These are phyloP conservation scores for Hyposoter didymator DNA, from an alignment of 2,888 invertebrate genomes.

Conservation along the genomic window DNA sequence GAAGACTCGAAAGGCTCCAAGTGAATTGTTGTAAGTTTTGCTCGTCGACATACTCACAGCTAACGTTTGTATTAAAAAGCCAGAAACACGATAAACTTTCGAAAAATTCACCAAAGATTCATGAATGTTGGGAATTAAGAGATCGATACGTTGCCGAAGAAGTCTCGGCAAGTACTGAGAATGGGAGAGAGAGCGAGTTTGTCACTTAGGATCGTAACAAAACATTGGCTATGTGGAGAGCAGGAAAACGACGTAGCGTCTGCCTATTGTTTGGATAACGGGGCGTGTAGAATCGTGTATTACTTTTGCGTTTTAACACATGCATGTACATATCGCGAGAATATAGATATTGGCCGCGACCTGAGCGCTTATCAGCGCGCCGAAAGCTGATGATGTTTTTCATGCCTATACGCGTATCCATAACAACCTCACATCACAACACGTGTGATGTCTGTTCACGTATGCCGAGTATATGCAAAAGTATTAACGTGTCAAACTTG, in stretches of 20 bases:
- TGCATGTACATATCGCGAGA: slow-evolving; percentile 11
- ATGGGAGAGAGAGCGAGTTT: slow-evolving; percentile 61
- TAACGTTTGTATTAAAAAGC: slow-evolving; percentile 15
- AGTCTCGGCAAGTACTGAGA: slow-evolving; percentile 75
- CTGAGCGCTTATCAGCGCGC: slow-evolving; percentile 7
- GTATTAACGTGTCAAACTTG: slow-evolving; percentile 20
- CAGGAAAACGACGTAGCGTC: slow-evolving; percentile 61
- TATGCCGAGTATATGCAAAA: neutral
- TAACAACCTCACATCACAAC: slow-evolving; percentile 78
- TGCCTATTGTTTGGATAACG: slow-evolving; percentile 49
- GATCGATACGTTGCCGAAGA: slow-evolving; percentile 63
- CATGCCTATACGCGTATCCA: slow-evolving; percentile 72
- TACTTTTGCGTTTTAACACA: slow-evolving; percentile 39
- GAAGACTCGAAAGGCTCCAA: too few relatives aligned
- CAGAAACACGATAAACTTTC: neutral
- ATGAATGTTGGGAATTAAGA: slow-evolving; percentile 18
- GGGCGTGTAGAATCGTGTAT: slow-evolving; percentile 55
- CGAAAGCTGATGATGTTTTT: slow-evolving; percentile 19
- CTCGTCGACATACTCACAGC: slow-evolving; percentile 25
- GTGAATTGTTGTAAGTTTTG: neutral
- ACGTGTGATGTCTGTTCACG: slow-evolving; percentile 45
- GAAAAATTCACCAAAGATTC: slow-evolving; percentile 15
- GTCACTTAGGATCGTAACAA: slow-evolving; percentile 62
- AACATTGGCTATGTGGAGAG: slow-evolving; percentile 47
- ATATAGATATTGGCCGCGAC: slow-evolving; percentile 25